Conservation (phyloP, 2,888 invertebrate species). For the Hedychridium roseum region DNA sequence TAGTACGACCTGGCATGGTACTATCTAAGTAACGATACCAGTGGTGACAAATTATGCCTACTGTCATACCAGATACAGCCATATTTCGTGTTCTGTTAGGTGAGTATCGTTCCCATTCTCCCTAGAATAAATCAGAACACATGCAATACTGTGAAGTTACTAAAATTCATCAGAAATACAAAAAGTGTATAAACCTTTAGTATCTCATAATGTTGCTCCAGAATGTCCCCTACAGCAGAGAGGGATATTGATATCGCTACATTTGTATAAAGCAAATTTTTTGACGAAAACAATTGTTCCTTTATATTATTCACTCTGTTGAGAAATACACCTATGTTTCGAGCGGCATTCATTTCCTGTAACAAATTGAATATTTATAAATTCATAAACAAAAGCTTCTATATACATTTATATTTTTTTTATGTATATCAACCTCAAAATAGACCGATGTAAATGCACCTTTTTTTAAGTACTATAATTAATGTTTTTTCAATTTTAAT, state of each 20-base stretch:
- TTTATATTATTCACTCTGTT: slow-evolving; percentile 33
- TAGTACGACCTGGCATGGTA: slow-evolving; percentile 73
- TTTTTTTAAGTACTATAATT: no score
- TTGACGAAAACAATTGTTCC: slow-evolving; percentile 57
- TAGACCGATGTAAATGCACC: no score
- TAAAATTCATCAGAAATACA: background rate
- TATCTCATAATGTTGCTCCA: slow-evolving; percentile 84
- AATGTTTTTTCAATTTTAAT: no score
- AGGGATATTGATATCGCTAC: slow-evolving; percentile 77
- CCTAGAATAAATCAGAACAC: slow-evolving; percentile 35
- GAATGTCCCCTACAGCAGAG: slow-evolving; percentile 79
- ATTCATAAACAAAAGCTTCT: background rate
- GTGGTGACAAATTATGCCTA: slow-evolving; percentile 83
- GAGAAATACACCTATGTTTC: slow-evolving; percentile 29
- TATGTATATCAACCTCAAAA: no score
- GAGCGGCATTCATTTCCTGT: slow-evolving; percentile 41
- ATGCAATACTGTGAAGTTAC: background rate
- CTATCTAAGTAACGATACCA: slow-evolving; percentile 85
- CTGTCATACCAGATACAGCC: slow-evolving; percentile 78
- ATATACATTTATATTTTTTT: no score
- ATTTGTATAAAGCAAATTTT: slow-evolving; percentile 82
- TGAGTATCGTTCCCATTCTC: slow-evolving; percentile 69
- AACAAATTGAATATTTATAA: no score
- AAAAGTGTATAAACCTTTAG: slow-evolving; percentile 51
- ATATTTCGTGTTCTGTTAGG: slow-evolving; percentile 75